phyloP scores from a whole-genome alignment of 2,888 invertebrate genomes.

The Diadegma fenestrale region DNA sequence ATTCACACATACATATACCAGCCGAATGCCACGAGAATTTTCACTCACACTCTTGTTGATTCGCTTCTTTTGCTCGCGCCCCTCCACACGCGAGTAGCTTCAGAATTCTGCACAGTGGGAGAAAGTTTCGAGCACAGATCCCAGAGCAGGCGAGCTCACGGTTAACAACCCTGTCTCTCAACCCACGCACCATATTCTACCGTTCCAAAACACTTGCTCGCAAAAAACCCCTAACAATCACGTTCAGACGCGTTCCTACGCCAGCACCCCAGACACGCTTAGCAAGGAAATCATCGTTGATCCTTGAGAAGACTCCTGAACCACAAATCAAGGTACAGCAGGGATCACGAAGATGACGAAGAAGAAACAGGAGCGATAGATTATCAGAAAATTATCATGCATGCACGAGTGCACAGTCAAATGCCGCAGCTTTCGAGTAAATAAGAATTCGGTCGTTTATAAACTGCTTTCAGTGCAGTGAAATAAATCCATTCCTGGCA shows the following conservation, averaged over 20 bases:
- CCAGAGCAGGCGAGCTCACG: conserved; percentile 55
- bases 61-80: neutral
- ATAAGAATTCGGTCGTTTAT: no score
- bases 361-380: neutral
- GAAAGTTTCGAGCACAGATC: conserved; percentile 45
- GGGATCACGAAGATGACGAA: neutral
- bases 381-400: neutral
- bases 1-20: neutral
- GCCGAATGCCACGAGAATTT: conserved; percentile 39
- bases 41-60: conserved; percentile 23
- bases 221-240: conserved; percentile 11
- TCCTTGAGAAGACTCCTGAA: neutral
- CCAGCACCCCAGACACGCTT: conserved; percentile 3
- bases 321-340: neutral
- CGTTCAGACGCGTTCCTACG: neutral
- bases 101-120: conserved; percentile 39
- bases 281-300: conserved; percentile 6
- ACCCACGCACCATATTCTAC: conserved; percentile 50
- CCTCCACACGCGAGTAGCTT: neutral
- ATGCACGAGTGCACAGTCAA: neutral
- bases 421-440: neutral
- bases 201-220: conserved; percentile 31
- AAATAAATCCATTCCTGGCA: neutral
- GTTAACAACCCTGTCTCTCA: conserved; percentile 76
- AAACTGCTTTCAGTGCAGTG: no score